A percentile compares a stretch with the other conserved stretches of the same genome.
Conservation (phyloP, 2,113 vertebrate species). For the Tragelaphus scriptus region DNA sequence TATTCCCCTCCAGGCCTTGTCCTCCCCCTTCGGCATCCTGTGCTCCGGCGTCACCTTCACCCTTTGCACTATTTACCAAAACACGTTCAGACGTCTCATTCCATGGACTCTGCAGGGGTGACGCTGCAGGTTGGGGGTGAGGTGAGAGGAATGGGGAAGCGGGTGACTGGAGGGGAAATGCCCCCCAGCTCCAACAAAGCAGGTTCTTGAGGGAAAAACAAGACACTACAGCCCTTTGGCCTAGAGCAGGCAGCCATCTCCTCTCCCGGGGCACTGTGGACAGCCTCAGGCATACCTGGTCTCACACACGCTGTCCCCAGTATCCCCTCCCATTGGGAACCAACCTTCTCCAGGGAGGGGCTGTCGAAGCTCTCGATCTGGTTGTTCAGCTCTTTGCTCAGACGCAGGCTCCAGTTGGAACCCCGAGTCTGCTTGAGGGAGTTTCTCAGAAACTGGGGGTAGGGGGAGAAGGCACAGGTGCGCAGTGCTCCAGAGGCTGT, state of each 20-base stretch:
- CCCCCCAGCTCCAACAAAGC: background rate
- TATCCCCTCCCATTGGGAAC: background rate
- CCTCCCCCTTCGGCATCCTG: background rate
- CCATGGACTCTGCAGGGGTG: background rate
- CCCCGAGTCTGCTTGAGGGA: slow-evolving; percentile 62
- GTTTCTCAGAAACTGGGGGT: slow-evolving; percentile 58
- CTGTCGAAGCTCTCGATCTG: slow-evolving; percentile 48
- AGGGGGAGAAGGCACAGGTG: background rate
- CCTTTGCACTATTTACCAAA: background rate
- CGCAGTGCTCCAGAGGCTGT: background rate
- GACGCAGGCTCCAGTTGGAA: slow-evolving; percentile 63
- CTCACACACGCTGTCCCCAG: fast-evolving
- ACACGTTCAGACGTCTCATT: background rate
- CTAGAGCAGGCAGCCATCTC: fast-evolving
- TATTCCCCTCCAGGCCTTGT: background rate
- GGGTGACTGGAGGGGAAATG: background rate
- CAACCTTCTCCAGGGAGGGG: slow-evolving; percentile 65
- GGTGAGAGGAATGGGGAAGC: background rate
- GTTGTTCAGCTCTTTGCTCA: slow-evolving; percentile 62
- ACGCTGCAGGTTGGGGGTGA: too few species aligned
- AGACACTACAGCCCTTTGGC: background rate
- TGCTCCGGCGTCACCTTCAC: background rate
- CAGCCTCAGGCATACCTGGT: background rate
- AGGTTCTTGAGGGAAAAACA: background rate
- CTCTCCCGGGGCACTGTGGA: background rate